Conservation (phyloP, 2,113 vertebrate species). For the Clupea harengus region DNA sequence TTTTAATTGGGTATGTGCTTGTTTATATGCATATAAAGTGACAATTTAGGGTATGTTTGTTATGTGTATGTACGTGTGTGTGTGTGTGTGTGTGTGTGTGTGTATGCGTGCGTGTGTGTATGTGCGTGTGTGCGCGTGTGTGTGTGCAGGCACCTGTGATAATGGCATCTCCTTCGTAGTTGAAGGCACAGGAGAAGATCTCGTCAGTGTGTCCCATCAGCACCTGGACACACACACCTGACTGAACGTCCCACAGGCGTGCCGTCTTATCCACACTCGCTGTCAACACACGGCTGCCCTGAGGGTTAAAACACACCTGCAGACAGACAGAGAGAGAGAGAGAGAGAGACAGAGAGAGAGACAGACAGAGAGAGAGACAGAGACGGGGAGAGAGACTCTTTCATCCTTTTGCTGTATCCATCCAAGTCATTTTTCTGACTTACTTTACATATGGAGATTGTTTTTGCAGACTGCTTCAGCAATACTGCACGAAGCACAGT, state of each 20-base stretch:
- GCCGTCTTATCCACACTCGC: conserved; percentile 89
- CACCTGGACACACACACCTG: conserved; percentile 84
- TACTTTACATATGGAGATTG: too few relatives aligned
- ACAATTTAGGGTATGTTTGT: background rate
- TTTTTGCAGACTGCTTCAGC: too few relatives aligned
- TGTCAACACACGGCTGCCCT: conserved; percentile 84
- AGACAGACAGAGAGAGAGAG: conserved; percentile 29
- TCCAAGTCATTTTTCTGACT: too few relatives aligned
- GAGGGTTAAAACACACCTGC: conserved; percentile 92
- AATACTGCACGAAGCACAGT: too few relatives aligned
- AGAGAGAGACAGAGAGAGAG: background rate
- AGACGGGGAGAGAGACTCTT: too few relatives aligned
- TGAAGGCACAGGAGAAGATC: conserved; percentile 93
- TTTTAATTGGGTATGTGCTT: background rate
- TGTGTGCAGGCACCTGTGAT: conserved; percentile 77
- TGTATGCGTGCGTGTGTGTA: conserved; percentile 24
- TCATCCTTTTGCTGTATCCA: too few relatives aligned
- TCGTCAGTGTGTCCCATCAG: conserved; percentile 89
- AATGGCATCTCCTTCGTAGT: conserved; percentile 87
- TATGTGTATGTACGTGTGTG: background rate
- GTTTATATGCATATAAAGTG: background rate
- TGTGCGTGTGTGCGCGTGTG: conserved; percentile 49
- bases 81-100: background rate
- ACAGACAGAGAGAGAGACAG: too few relatives aligned
- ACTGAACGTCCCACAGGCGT: conserved; percentile 88